These are phyloP conservation scores for Calidris pygmaea DNA, from an alignment of 2,113 vertebrate species.

Conservation along the genomic window DNA sequence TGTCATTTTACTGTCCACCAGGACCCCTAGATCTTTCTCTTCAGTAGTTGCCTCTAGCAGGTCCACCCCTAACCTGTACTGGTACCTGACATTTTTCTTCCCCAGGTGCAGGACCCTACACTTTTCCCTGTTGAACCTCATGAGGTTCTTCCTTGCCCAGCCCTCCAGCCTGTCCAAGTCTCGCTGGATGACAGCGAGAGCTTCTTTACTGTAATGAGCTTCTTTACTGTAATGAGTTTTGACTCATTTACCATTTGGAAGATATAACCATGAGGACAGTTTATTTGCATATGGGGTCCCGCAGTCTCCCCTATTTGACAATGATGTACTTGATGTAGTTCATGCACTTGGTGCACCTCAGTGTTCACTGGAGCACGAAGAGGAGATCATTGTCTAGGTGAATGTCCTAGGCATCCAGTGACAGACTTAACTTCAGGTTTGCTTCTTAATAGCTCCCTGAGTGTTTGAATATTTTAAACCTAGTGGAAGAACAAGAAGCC, in stretches of 20 bases:
- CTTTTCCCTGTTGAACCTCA: too few relatives aligned
- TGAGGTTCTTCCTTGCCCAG: too few relatives aligned
- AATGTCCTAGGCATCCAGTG: neutral
- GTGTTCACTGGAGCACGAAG: neutral
- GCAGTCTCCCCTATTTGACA: neutral
- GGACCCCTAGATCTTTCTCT: too few relatives aligned
- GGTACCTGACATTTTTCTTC: too few relatives aligned
- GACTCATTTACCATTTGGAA: neutral
- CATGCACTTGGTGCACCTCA: neutral
- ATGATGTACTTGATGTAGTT: neutral
- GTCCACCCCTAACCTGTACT: too few relatives aligned
- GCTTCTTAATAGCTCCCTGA: neutral
- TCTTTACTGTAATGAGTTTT: neutral
- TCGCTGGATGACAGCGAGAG: too few relatives aligned
- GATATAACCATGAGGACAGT: neutral
- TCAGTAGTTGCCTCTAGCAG: too few relatives aligned
- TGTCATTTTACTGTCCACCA: too few relatives aligned
- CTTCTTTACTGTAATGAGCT: too few relatives aligned
- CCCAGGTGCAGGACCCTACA: too few relatives aligned
- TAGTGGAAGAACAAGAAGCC: neutral
- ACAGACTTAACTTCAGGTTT: neutral
- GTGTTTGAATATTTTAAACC: neutral
- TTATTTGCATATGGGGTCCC: neutral
- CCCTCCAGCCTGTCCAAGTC: too few relatives aligned
- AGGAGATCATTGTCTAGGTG: neutral